phyloP scores from a whole-genome alignment of 1,140 invertebrate species.

The Meloidogyne chitwoodi region DNA sequence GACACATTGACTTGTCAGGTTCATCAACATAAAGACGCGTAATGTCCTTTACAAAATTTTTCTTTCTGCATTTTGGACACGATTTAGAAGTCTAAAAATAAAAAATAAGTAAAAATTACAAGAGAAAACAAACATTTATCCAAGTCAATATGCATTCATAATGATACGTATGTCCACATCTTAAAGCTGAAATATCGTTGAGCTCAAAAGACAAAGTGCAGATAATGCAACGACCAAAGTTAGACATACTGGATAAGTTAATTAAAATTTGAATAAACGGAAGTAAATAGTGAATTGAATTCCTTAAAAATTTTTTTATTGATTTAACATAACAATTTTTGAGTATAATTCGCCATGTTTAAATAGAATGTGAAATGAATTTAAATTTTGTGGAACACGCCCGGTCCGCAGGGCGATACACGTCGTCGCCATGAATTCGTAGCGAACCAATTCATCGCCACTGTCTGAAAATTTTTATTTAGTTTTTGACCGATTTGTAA shows the following conservation, averaged over 20 bases:
- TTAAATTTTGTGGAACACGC: not conserved
- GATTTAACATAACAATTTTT: too few species aligned
- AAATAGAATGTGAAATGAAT: too few species aligned
- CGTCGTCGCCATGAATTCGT: too few species aligned
- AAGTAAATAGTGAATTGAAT: not conserved
- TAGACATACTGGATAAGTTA: not conserved
- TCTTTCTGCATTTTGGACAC: conserved; percentile 21
- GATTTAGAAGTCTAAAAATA: conserved; percentile 21
- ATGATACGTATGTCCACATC: conserved; percentile 22
- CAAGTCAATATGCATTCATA: conserved; percentile 18
- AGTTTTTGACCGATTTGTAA: too few species aligned
- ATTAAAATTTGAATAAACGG: not conserved
- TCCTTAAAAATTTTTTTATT: not conserved
- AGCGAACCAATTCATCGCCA: too few species aligned
- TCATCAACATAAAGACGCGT: conserved; percentile 23
- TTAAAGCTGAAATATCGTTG: conserved; percentile 7
- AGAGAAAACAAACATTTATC: not conserved
- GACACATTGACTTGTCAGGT: conserved; percentile 3
- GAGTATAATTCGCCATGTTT: too few species aligned
- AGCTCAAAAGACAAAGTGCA: conserved; percentile 13
- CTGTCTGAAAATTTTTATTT: too few species aligned
- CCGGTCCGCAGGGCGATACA: too few species aligned
- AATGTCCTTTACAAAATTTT: conserved; percentile 13
- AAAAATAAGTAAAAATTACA: conserved; percentile 3
- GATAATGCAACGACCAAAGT: conserved; percentile 12